Evolutionary conservation across 2,113 vertebrate genomes (phyloP).

Genomic region (Laticauda colubrina): DNA sequence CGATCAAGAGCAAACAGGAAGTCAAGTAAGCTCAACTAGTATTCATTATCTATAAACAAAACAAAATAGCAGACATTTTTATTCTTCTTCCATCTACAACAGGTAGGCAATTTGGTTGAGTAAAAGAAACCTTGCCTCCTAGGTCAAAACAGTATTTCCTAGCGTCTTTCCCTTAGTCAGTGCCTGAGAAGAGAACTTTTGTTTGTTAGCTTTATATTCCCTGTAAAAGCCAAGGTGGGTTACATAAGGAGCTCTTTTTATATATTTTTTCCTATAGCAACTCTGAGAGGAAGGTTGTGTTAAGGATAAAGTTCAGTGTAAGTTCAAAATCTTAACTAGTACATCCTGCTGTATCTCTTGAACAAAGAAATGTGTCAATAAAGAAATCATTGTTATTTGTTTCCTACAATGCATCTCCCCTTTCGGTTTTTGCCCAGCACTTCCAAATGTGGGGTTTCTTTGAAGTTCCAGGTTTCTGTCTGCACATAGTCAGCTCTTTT

Average conservation of each 20-base stretch:
- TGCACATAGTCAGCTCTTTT: not conserved
- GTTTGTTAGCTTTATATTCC: not conserved
- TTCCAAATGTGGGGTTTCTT: not conserved
- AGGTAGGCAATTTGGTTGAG: not conserved
- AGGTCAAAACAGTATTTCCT: not conserved
- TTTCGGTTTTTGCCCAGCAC: not conserved
- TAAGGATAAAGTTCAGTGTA: not conserved
- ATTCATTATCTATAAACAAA: not conserved
- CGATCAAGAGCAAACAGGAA: conserved; percentile 93
- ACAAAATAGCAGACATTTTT: not conserved
- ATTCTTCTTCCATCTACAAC: not conserved
- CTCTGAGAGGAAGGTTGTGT: not conserved
- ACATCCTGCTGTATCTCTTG: not conserved
- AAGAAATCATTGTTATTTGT: not conserved
- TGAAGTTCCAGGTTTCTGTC: not conserved
- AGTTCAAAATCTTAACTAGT: not conserved
- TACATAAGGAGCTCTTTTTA: not conserved
- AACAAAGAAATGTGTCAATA: not conserved
- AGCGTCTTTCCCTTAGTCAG: not conserved
- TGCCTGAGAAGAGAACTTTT: not conserved
- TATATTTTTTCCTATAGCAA: not conserved
- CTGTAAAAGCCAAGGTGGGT: not conserved
- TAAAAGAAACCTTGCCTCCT: not conserved
- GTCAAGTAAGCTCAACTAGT: conserved; percentile 79
- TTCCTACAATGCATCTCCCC: not conserved